Percentiles rank a stretch among this genome's conserved stretches.
phyloP scores from a whole-genome alignment of 2,888 invertebrate species.

The Synanthedon myopaeformis region DNA sequence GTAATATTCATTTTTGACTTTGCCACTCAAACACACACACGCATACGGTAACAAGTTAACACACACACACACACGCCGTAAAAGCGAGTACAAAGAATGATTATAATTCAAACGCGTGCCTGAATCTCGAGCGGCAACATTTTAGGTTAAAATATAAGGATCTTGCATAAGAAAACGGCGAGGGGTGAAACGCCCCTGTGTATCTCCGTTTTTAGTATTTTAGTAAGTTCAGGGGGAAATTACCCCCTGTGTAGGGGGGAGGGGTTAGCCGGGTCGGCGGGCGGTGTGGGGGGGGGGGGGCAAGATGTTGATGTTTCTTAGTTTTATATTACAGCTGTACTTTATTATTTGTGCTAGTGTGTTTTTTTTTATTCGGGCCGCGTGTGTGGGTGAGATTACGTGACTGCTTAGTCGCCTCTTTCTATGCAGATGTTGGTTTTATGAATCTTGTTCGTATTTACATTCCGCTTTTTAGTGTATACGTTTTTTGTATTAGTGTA shows the following conservation, averaged over 20 bases:
- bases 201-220: constrained; percentile 72
- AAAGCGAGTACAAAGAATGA: background rate
- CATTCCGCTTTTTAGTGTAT: background rate
- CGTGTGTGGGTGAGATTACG: constrained; percentile 30
- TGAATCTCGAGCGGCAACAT: constrained; percentile 30
- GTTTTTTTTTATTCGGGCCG: constrained; percentile 22
- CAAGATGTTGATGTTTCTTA: constrained; percentile 71
- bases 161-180: constrained; percentile 68
- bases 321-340: constrained; percentile 69
- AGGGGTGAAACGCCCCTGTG: constrained; percentile 44
- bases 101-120: background rate
- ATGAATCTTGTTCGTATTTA: constrained; percentile 20
- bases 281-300: constrained; percentile 26
- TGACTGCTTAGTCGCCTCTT: constrained; percentile 21
- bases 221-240: constrained; percentile 68
- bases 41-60: no score
- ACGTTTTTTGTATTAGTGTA: constrained; percentile 7
- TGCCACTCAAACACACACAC: no score
- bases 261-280: constrained; percentile 9
- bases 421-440: constrained; percentile 57
- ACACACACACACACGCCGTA: no score
- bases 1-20: no score
- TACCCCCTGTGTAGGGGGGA: constrained; percentile 36
- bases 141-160: constrained; percentile 63
- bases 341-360: constrained; percentile 67